A percentile compares a stretch with the other conserved stretches of the same genome.
phyloP scores from a whole-genome alignment of 2,113 vertebrate species.

The Glaucidium brasilianum region DNA sequence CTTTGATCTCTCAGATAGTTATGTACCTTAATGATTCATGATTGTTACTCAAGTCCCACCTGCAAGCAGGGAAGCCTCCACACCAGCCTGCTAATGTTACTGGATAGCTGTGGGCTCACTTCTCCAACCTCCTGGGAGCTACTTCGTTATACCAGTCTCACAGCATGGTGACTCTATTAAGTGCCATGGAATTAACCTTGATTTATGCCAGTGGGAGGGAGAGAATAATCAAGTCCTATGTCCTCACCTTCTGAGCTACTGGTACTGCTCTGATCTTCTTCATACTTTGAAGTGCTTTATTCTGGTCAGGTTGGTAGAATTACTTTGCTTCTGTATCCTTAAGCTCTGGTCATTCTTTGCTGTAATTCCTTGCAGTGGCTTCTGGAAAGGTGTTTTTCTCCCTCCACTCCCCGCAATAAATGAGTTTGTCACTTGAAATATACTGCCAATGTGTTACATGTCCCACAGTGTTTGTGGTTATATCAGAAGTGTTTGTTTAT shows the following conservation, averaged over 20 bases:
- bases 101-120: neutral
- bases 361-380: conserved; percentile 37
- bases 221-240: neutral
- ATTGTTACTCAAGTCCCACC: conserved; percentile 22
- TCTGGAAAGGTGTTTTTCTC: conserved; percentile 52
- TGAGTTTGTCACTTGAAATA: conserved; percentile 68
- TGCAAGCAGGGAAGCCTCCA: neutral
- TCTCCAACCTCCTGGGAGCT: neutral
- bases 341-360: conserved; percentile 8
- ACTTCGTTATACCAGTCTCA: neutral
- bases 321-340: neutral
- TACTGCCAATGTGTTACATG: conserved; percentile 62
- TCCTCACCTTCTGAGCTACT: conserved; percentile 5
- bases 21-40: conserved; percentile 14
- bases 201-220: neutral
- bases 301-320: neutral
- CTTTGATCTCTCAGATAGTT: conserved; percentile 1
- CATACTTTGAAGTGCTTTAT: neutral
- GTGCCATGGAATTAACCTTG: conserved; percentile 4
- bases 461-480: conserved; percentile 63
- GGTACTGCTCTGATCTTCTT: neutral
- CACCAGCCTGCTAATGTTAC: neutral
- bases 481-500: conserved; percentile 69
- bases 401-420: conserved; percentile 30
- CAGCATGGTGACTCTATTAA: neutral